Base-by-base conservation (phyloP, 2,888 invertebrate species). In the Pomacea canaliculata region DNA sequence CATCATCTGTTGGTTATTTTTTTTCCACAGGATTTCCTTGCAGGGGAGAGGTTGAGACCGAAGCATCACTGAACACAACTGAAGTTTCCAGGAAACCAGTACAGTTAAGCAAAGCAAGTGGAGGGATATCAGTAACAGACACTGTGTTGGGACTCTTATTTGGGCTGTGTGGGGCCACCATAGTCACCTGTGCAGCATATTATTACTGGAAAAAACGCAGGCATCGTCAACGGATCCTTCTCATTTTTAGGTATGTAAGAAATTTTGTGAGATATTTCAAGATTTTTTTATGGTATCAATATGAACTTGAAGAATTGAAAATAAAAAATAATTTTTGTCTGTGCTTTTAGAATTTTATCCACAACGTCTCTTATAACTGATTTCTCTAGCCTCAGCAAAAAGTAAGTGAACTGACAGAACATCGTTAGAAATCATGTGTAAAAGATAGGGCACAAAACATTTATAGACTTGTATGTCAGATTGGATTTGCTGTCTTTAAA, bases 121-220 rank as follows among this genome's bases (percentile, higher is more conserved):
- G 68, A 13, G 68, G 68, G 37, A 68, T 37, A 23, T 68, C 68
- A 13, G 68, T 68, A 12, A 68, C 68, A 46, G 68, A 68, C 68
- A 68, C 68, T 16, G 68, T 68, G 12, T 37, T 68, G n/a, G 68
- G 68, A 16, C 68, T 68, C 4, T 68, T 68, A 5, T 68, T 68
- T 27, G 68, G 23, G 19, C 68, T 68, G 27, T 68, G 68, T 68
- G 68, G 68, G 37, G 68, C 37, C 9, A 68, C 68, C n/a, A 46
- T 68, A 13, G 37, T 68, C 37, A 19, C 68, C 27, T 68, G 68
- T 27, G 68, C 68, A 46, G 68, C 68, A 13, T 68, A 19, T 19
- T 68, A 46, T 37, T 68, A 68, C 48, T 68, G 68, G 68, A 68
- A 68, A 9, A 68, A 46, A 68, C 48, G 48, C 68, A 68, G 68